A percentile compares a stretch with the other conserved stretches of the same genome.
phyloP scores from a whole-genome alignment of 2,113 vertebrate species.

The Perca flavescens region DNA sequence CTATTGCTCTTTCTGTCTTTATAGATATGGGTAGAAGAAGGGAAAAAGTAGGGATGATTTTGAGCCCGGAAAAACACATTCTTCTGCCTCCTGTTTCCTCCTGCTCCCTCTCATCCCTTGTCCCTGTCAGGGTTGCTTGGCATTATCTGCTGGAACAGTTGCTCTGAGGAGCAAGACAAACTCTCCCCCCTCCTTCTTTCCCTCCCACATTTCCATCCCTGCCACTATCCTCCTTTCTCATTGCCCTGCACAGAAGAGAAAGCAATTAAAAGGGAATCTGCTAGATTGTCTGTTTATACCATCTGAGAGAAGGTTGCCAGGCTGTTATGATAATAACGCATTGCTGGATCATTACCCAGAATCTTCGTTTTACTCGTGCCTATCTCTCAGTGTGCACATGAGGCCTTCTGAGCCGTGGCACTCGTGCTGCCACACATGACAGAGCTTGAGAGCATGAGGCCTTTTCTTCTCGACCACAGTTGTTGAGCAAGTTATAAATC shows the following conservation, averaged over 20 bases:
- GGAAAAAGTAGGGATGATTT: conserved; percentile 29
- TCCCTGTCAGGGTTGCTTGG: conserved; percentile 52
- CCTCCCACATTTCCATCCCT: not conserved
- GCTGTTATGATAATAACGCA: conserved; percentile 58
- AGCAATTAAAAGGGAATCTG: conserved; percentile 70
- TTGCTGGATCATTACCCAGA: conserved; percentile 67
- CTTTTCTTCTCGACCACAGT: conserved; percentile 36
- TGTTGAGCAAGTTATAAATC: conserved; percentile 17
- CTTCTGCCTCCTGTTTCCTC: conserved; percentile 32
- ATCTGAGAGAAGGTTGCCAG: conserved; percentile 49
- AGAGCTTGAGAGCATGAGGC: not conserved
- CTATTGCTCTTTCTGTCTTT: not conserved
- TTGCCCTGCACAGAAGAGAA: conserved; percentile 39
- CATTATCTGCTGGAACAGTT: conserved; percentile 70
- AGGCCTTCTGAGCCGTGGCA: conserved; percentile 32
- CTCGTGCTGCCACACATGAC: conserved; percentile 22
- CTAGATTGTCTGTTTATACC: conserved; percentile 60
- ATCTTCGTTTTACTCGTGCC: conserved; percentile 25
- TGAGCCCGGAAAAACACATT: conserved; percentile 39
- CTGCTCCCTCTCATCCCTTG: conserved; percentile 49
- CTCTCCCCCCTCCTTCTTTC: not conserved
- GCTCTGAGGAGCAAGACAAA: conserved; percentile 40
- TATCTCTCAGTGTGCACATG: conserved; percentile 44
- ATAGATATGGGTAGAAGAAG: not conserved
- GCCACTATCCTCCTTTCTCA: not conserved